Percentiles rank a stretch among this genome's conserved stretches.
Conservation (phyloP, 2,113 vertebrate species). For the Muntiacus muntjak region DNA sequence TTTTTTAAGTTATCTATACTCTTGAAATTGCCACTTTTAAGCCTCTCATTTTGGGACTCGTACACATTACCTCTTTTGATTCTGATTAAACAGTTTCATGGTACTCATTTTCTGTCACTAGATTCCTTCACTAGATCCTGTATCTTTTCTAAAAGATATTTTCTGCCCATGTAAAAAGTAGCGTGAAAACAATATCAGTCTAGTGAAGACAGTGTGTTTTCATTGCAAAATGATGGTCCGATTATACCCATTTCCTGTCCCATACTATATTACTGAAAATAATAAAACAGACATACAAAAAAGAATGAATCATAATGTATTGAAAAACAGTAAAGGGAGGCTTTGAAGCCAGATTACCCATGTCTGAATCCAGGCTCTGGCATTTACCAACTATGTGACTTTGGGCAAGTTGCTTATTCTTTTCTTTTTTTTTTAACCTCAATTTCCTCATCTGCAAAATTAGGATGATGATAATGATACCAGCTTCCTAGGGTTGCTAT, state of each 20-base stretch:
- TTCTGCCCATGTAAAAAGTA: neutral
- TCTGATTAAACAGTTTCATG: neutral
- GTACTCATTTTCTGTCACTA: slow-evolving; percentile 13
- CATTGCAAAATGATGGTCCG: neutral
- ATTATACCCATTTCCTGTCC: neutral
- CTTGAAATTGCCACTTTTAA: slow-evolving; percentile 6
- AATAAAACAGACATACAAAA: neutral
- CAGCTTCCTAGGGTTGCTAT: neutral
- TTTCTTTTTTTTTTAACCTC: neutral
- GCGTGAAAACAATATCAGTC: neutral
- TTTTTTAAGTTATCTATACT: neutral
- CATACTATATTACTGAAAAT: neutral
- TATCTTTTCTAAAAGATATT: slow-evolving; percentile 22
- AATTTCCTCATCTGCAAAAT: slow-evolving; percentile 42
- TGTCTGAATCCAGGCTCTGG: slow-evolving; percentile 37
- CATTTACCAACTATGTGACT: neutral
- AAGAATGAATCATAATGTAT: neutral
- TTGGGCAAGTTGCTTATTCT: slow-evolving; percentile 11
- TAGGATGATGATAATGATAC: neutral
- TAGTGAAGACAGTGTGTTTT: neutral
- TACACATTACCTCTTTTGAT: neutral
- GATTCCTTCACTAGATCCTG: neutral
- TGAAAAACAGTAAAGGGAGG: neutral
- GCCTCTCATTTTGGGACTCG: slow-evolving; percentile 15
- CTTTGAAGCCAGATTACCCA: neutral